Conservation (phyloP, 2,888 invertebrate species). For the Suillia variegata region DNA sequence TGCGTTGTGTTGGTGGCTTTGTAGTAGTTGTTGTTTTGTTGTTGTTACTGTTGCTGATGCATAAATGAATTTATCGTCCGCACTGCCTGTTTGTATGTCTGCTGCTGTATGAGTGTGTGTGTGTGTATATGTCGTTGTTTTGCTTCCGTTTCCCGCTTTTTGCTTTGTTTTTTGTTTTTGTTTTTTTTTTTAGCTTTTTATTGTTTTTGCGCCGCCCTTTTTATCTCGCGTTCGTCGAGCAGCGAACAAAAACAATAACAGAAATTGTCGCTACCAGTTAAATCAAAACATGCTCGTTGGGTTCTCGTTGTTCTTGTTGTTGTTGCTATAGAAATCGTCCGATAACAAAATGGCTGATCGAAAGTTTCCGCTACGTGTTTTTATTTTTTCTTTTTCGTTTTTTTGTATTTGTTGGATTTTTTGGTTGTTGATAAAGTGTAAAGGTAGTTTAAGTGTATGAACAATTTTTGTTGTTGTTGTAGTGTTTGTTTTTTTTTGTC, state of each 20-base stretch:
- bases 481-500: conserved; percentile 13
- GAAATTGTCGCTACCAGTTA: not conserved
- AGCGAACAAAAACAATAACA: not conserved
- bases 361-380: conserved; percentile 47
- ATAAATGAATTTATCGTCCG: conserved; percentile 4
- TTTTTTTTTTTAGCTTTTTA: not conserved
- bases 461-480: no score
- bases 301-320: no score
- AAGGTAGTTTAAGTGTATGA: no score
- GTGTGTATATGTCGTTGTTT: not conserved
- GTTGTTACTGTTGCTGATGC: not conserved
- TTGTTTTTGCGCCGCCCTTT: not conserved
- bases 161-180: not conserved
- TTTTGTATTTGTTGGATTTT: no score
- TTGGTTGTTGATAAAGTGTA: no score
- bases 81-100: not conserved
- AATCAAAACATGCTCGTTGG: conserved; percentile 1
- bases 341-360: conserved; percentile 49
- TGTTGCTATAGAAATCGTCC: conserved; percentile 7
- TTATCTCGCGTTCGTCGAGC: not conserved
- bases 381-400: no score
- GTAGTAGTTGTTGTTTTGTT: not conserved
- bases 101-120: no score
- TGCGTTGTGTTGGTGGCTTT: not conserved
- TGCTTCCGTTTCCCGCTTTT: not conserved